Conservation (phyloP, 2,797 vertebrate genomes). For the Crenichthys baileyi region DNA sequence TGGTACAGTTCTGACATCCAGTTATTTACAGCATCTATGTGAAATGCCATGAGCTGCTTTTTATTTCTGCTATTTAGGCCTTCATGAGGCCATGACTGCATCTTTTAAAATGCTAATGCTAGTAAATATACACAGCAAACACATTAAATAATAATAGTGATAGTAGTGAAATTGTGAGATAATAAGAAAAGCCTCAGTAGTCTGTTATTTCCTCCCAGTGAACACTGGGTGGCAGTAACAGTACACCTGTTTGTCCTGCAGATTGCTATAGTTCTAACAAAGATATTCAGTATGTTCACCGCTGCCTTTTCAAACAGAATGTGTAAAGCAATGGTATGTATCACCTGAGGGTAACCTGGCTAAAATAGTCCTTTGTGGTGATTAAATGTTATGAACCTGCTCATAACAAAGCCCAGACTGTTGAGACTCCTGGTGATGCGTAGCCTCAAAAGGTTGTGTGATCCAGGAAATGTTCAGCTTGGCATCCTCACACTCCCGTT, state of each 20-base stretch:
- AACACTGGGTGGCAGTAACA: conserved; percentile 65
- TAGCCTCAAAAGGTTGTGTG: conserved; percentile 4
- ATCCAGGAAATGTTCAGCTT: conserved; percentile 40
- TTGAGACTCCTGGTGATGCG: background rate
- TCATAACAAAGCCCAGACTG: background rate
- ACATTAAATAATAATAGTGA: background rate
- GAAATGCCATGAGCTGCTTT: background rate
- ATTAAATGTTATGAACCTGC: background rate
- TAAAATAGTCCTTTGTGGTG: background rate
- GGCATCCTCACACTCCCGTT: conserved; percentile 38
- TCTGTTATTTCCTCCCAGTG: background rate
- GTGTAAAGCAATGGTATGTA: background rate
- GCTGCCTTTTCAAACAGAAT: background rate
- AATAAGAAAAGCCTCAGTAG: too few relatives aligned
- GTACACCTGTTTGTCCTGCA: background rate
- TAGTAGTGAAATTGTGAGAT: too few relatives aligned
- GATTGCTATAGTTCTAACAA: background rate
- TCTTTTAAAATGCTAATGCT: background rate
- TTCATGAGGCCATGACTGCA: background rate
- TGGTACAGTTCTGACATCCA: background rate
- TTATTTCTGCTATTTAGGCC: background rate
- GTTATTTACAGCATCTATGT: background rate
- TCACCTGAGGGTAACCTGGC: too few relatives aligned
- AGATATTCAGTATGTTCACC: background rate
- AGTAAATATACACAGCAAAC: background rate